Percentiles rank a stretch among this genome's conserved stretches.
Evolutionary conservation across 2,888 invertebrate genomes (phyloP).

Genomic region (Enoplolaimus lenunculus): DNA sequence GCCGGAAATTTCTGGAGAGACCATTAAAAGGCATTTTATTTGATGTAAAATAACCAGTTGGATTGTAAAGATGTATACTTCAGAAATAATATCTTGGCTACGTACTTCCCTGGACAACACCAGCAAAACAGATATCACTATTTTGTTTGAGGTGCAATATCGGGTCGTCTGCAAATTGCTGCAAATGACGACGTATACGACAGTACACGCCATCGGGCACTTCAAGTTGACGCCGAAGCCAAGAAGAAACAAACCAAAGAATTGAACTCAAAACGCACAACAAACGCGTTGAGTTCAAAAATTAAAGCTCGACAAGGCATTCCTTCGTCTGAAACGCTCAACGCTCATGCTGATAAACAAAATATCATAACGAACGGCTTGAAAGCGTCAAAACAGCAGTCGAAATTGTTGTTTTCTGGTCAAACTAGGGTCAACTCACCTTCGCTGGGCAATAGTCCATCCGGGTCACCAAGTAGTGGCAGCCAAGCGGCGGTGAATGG

Average conservation of each 20-base stretch:
- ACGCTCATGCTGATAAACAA: too few species aligned
- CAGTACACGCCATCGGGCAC: background rate
- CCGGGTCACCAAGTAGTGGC: too few species aligned
- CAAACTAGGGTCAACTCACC: background rate
- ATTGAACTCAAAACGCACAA: background rate
- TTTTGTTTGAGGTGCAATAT: background rate
- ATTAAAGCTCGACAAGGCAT: background rate
- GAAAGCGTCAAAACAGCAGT: too few species aligned
- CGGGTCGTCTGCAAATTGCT: background rate
- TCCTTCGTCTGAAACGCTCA: background rate
- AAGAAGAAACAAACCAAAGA: background rate
- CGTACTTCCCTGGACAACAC: too few species aligned
- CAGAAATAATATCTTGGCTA: too few species aligned
- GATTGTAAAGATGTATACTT: too few species aligned
- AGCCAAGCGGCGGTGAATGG: too few species aligned
- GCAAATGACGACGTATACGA: background rate
- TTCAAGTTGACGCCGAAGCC: background rate
- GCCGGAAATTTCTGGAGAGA: too few species aligned
- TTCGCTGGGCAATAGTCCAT: background rate
- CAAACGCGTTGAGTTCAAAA: background rate
- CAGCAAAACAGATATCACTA: background rate
- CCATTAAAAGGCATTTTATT: too few species aligned
- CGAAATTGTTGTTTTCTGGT: background rate
- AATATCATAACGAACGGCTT: too few species aligned
- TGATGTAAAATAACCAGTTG: too few species aligned